Evolutionary conservation across 2,113 vertebrate genomes (phyloP), one percentile per base, ranked within the genome.

Genomic region (Xenopus laevis): DNA sequence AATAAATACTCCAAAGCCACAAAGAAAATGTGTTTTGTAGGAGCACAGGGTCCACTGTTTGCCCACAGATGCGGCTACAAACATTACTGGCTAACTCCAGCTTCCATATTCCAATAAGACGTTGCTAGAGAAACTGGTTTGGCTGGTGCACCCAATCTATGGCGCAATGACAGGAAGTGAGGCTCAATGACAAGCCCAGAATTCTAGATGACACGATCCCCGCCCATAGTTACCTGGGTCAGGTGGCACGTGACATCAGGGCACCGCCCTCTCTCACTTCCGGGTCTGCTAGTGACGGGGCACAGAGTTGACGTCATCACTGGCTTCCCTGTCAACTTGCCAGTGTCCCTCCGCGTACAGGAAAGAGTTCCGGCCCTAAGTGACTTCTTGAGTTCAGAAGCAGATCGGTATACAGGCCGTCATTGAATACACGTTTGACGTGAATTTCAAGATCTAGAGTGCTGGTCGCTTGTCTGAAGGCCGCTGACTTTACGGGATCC

Each of bases 211-310:
- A 55, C 53, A 55, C 8, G 4, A 1, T 0, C 45, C 17, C n/a
- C 55, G 23, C 73, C 66, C 66, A 7, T 18, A 44, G 18, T 13
- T 61, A 20, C 27, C 58, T 58, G 55, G 33, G 68, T 71, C 65
- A 74, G 15, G 17, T 46, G 68, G 12, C 30, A 17, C 21, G 44
- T 71, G 65, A 75, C 73, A 17, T 20, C 23, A 13, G 11, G 73
- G 73, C 44, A 23, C 65, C 65, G 73, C 73, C 73, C 65, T 75
- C 73, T 40, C 30, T 7, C 10, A 9, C 73, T 75, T 75, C 73
- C 73, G 65, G 73, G 65, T 75, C 57, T 75, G 73, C 46, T 66
- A 75, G 73, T 75, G 73, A 75, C 73, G 73, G 73, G 73, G 73
- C 73, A 75, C 46, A 61, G 65, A 13, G 57, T n/a, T 62, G 65